Conservation (phyloP, 2,888 invertebrate genomes). For the Gastracanthus pulcherrimus region DNA sequence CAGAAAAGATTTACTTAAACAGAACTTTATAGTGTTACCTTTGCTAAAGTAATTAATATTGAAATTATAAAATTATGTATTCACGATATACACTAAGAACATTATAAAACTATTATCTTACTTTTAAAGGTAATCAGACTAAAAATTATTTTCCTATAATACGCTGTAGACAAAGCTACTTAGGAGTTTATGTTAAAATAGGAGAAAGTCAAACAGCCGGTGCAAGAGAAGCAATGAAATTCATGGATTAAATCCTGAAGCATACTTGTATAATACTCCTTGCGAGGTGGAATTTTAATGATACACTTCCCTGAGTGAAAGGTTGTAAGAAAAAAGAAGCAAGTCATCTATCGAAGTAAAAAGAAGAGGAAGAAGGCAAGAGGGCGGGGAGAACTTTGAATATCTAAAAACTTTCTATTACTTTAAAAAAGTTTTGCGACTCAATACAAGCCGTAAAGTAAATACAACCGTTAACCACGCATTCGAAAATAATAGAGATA, state of each 20-base stretch:
- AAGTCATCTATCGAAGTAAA: background rate
- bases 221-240: conserved; percentile 44
- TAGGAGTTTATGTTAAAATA: conserved; percentile 27
- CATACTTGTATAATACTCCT: conserved; percentile 39
- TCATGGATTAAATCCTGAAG: conserved; percentile 50
- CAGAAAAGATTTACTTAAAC: too few species aligned
- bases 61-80: conserved; percentile 11
- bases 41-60: conserved; percentile 20
- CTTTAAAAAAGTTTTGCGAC: conserved; percentile 50
- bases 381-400: conserved; percentile 31
- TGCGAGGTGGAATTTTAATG: conserved; percentile 51
- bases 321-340: conserved; percentile 33
- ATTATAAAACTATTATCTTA: background rate
- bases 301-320: conserved; percentile 42
- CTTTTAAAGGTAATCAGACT: background rate
- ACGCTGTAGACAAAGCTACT: conserved; percentile 25
- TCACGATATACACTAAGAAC: background rate
- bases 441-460: conserved; percentile 45
- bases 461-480: conserved; percentile 31
- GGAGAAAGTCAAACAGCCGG: conserved; percentile 42
- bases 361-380: background rate
- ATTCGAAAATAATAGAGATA: conserved; percentile 37
- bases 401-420: conserved; percentile 56
- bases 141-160: conserved; percentile 40
- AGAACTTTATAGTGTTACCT: too few species aligned